Conservation (phyloP, 2,797 vertebrate species). For the Rousettus madagascariensis region DNA sequence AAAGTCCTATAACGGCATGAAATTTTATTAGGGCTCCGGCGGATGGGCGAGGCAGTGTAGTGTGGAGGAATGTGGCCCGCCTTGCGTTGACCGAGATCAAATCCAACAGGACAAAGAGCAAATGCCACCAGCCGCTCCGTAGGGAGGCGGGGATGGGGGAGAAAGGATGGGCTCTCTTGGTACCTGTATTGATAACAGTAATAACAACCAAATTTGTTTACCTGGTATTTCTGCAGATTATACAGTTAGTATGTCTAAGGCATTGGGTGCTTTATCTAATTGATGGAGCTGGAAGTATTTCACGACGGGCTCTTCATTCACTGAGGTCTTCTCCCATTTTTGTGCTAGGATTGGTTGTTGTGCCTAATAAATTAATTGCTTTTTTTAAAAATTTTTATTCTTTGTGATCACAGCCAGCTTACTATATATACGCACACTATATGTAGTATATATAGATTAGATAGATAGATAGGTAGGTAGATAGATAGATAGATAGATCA, state of each 20-base stretch:
- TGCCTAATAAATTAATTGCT: neutral
- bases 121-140: neutral
- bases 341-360: constrained; percentile 17
- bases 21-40: constrained; percentile 68
- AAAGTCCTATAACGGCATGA: constrained; percentile 67
- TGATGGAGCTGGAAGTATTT: neutral
- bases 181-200: neutral
- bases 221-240: neutral
- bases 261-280: neutral
- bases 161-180: rapidly evolving
- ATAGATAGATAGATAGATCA: too few species aligned
- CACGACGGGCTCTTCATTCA: neutral
- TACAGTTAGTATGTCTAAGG: neutral
- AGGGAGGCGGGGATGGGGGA: rapidly evolving
- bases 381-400: neutral
- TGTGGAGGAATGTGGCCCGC: constrained; percentile 53
- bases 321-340: neutral
- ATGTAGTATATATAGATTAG: neutral
- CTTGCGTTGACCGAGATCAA: constrained; percentile 56
- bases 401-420: constrained; percentile 33
- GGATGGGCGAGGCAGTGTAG: constrained; percentile 47
- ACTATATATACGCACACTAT: neutral
- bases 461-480: too few species aligned
- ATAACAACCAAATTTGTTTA: neutral
- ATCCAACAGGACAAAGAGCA: neutral